phyloP scores from a whole-genome alignment of 2,113 vertebrate species.

The Sminthopsis crassicaudata region DNA sequence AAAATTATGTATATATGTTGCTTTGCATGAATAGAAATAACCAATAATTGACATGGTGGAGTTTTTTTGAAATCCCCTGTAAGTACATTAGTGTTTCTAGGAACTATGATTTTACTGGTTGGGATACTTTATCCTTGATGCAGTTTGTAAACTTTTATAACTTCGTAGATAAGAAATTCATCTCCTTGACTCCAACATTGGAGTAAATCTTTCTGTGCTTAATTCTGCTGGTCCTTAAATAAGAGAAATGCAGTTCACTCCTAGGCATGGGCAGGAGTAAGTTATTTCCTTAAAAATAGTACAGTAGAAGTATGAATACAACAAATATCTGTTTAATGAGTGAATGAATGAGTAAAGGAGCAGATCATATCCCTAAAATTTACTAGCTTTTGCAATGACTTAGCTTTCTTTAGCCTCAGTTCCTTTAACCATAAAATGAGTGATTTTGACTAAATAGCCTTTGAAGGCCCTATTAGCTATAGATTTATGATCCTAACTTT shows the following conservation, averaged over 20 bases:
- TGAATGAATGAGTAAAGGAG: not conserved
- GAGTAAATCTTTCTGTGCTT: not conserved
- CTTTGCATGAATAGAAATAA: not conserved
- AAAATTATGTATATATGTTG: constrained; percentile 3
- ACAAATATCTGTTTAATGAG: not conserved
- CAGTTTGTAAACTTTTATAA: not conserved
- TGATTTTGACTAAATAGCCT: not conserved
- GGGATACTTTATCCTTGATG: not conserved
- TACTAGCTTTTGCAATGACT: not conserved
- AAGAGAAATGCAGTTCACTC: not conserved
- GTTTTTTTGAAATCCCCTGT: not conserved
- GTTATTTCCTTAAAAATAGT: not conserved
- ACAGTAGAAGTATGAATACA: not conserved
- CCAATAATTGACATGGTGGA: not conserved
- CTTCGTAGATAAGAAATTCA: not conserved
- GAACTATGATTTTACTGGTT: not conserved
- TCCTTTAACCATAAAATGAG: constrained; percentile 7
- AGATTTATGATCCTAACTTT: not conserved
- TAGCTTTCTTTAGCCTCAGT: not conserved
- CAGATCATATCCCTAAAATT: not conserved
- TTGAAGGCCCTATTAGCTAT: not conserved
- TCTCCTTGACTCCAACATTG: not conserved
- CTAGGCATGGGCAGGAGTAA: not conserved
- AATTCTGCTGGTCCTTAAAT: not conserved
- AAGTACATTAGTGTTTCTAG: not conserved